Conservation (phyloP, 2,113 vertebrate species). For the Carollia perspicillata region DNA sequence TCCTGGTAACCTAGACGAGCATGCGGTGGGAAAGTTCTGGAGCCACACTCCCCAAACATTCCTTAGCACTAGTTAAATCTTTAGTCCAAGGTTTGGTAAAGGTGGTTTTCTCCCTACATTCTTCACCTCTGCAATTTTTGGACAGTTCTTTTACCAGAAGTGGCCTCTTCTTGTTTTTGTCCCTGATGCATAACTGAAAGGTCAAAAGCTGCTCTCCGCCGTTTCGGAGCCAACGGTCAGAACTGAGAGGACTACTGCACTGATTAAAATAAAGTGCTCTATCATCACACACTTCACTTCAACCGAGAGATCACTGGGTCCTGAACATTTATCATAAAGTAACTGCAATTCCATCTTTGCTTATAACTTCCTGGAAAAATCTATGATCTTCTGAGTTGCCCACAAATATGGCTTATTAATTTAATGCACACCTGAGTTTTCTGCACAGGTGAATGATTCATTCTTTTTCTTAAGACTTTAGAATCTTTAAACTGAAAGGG, state of each 20-base stretch:
- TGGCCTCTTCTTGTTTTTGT: conserved; percentile 72
- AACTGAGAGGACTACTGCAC: not conserved
- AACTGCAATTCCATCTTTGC: not conserved
- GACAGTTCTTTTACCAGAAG: not conserved
- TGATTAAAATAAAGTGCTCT: conserved; percentile 52
- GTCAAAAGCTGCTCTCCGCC: conserved; percentile 77
- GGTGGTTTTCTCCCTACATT: not conserved
- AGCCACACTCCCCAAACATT: not conserved
- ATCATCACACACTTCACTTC: conserved; percentile 76
- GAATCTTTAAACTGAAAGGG: conserved; percentile 63
- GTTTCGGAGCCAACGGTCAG: conserved; percentile 78
- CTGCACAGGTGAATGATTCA: not conserved
- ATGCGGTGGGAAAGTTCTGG: not conserved
- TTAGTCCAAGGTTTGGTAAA: not conserved
- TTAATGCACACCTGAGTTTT: not conserved
- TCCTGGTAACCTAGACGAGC: not conserved
- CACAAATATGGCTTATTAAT: not conserved
- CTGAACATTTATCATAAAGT: not conserved
- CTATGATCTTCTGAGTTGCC: not conserved
- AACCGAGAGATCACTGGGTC: not conserved
- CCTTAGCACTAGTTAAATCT: not conserved
- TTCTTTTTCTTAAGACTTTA: conserved; percentile 62
- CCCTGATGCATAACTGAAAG: conserved; percentile 70
- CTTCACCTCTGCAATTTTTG: conserved; percentile 58
- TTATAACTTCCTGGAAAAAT: not conserved